These are phyloP conservation scores for Himantopus leucocephalus DNA, from an alignment of 2,113 vertebrate genomes.

Conservation along the genomic window DNA sequence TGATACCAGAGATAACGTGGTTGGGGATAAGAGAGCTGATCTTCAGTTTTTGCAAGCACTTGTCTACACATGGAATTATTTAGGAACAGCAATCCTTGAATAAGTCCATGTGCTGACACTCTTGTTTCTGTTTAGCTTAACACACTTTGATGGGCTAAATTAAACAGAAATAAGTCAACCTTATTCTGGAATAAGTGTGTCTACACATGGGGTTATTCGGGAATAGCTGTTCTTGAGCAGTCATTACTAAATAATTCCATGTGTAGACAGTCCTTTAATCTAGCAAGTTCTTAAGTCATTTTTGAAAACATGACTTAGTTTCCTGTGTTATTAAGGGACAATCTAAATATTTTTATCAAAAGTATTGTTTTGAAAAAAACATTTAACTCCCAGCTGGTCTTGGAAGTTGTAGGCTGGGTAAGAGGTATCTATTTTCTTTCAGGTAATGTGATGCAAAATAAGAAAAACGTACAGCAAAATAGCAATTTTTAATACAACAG, in stretches of 20 bases:
- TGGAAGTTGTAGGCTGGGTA: not conserved
- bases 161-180: slow-evolving; percentile 30
- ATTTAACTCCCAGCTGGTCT: not conserved
- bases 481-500: not conserved
- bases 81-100: not conserved
- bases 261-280: slow-evolving; percentile 42
- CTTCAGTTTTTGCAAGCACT: not conserved
- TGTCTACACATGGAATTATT: slow-evolving; percentile 20
- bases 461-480: not conserved
- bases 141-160: slow-evolving; percentile 27
- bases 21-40: not conserved
- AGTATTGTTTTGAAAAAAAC: not conserved
- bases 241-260: slow-evolving; percentile 27
- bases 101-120: slow-evolving; percentile 24
- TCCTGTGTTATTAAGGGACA: slow-evolving; percentile 11
- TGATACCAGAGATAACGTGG: not conserved
- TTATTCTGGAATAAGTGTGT: slow-evolving; percentile 33
- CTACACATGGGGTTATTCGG: not conserved
- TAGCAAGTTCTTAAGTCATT: slow-evolving; percentile 22
- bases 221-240: slow-evolving; percentile 28
- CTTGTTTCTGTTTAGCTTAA: slow-evolving; percentile 53
- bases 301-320: slow-evolving; percentile 40
- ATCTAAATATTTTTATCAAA: slow-evolving; percentile 8
- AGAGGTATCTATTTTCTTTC: not conserved
- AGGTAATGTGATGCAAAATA: not conserved